Evolutionary conservation across 2,888 invertebrate species (phyloP).

Genomic region (Habroteleia sp.): DNA sequence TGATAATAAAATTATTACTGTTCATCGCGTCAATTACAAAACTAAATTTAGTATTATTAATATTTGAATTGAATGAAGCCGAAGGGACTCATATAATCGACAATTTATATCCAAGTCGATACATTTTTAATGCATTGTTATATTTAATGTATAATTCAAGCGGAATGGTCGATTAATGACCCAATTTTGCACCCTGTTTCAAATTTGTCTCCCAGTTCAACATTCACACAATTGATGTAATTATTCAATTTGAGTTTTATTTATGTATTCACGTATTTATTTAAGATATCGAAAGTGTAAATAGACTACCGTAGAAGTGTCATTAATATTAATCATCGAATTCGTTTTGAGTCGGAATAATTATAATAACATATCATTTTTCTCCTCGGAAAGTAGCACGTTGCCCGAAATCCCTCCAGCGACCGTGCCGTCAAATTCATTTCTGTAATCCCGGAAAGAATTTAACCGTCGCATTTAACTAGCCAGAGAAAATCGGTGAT

Average conservation of each 20-base stretch:
- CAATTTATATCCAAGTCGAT: not conserved
- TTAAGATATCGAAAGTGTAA: conserved; percentile 22
- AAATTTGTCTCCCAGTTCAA: conserved; percentile 51
- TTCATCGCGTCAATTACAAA: conserved; percentile 4
- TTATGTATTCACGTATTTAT: conserved; percentile 28
- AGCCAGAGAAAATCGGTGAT: too few species aligned
- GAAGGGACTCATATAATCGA: not conserved
- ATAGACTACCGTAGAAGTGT: not conserved
- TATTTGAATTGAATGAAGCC: conserved; percentile 6
- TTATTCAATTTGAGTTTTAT: conserved; percentile 43
- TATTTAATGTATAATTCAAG: conserved; percentile 34
- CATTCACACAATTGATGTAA: conserved; percentile 50
- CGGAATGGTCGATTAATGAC: conserved; percentile 43
- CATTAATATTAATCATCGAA: conserved; percentile 7
- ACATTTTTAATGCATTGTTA: conserved; percentile 21
- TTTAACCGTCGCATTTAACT: too few species aligned
- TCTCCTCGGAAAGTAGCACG: too few species aligned
- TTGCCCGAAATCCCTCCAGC: too few species aligned
- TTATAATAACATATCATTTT: too few species aligned
- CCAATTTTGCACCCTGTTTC: conserved; percentile 49
- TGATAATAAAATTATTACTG: conserved; percentile 6
- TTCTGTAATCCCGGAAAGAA: too few species aligned
- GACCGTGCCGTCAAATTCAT: too few species aligned
- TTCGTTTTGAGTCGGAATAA: not conserved
- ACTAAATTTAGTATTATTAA: conserved; percentile 12